phyloP scores from a whole-genome alignment of 2,113 vertebrate species.

The Opisthocomus hoazin region DNA sequence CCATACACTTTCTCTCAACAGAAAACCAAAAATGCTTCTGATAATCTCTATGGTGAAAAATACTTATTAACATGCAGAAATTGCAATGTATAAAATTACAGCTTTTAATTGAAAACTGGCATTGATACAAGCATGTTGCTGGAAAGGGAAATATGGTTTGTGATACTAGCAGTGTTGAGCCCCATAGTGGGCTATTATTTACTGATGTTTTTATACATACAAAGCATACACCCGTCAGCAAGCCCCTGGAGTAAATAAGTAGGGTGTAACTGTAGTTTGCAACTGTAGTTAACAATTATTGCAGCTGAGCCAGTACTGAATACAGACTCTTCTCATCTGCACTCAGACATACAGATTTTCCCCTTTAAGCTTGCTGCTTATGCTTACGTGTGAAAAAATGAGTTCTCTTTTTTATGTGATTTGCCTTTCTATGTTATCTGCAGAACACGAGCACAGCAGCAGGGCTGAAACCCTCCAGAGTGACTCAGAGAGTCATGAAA shows the following conservation, averaged over 20 bases:
- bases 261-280: background rate
- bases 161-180: background rate
- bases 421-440: background rate
- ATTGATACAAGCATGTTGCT: background rate
- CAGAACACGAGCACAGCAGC: background rate
- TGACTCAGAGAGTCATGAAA: background rate
- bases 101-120: background rate
- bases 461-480: background rate
- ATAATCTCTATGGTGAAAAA: background rate
- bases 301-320: background rate
- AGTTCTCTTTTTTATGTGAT: background rate
- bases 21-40: background rate
- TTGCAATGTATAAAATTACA: background rate
- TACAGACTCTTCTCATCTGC: background rate
- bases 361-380: background rate
- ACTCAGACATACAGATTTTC: background rate
- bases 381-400: background rate
- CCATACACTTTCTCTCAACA: background rate
- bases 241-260: background rate
- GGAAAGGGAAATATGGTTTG: background rate
- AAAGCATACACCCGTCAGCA: background rate
- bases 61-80: background rate
- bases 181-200: background rate
- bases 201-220: background rate
- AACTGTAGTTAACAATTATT: background rate